Evolutionary conservation across 2,797 vertebrate species (phyloP), one percentile per base, ranked within the genome.

Genomic region (Ptychadena robeensis): DNA sequence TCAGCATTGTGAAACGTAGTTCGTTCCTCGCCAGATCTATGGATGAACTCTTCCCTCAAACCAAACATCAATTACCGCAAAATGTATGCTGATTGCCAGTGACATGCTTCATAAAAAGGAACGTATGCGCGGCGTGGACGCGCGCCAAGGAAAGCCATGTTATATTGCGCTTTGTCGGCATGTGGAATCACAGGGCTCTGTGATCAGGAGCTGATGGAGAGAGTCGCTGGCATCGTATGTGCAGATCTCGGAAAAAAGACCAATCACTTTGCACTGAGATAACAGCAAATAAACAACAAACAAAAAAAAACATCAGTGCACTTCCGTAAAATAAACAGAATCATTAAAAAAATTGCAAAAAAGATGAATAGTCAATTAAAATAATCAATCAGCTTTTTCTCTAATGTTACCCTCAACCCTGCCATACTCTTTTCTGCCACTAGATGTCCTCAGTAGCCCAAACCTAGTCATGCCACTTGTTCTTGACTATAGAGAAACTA

Each of bases 51-150:
- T 71, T 74, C 82, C 78, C 75, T 61, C 70, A 69, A 85, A 76
- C 77, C 53, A 66, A 85, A 80, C 72, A 80, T 80, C 80, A 85
- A 80, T 85, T 85, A 80, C 66, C 48, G 40, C 35, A 53, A 70
- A 80, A 80, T 85, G 82, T 80, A 65, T 70, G 72, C 82, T 85
- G 77, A 80, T 85, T 80, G 78, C 82, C 82, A 80, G 73, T 61
- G 65, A 75, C 82, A 80, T 70, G 82, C 71, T 69, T 68, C 63
- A 75, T 80, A 69, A 84, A 80, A 64, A 80, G 18, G 48, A 83
- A 44, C 77, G 64, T 75, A 80, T 80, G 71, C 71, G 9, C 9
- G 0, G 71, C 18, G 63, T 32, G 64, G 78, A 75, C 28, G 38
- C 32, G 5, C 11, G 30, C 70, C 82, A 71, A 76, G 37, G 22